These are phyloP conservation scores for Felis catus DNA, from an alignment of 2,113 vertebrate species.

Conservation along the genomic window F.catus_Fca126_mat1.0 CM031420.1:124856001-124856500, in stretches of 20 bases:
- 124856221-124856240: neutral
- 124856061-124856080: neutral
- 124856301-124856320: neutral
- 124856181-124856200: neutral
- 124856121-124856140: neutral
- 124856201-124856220: neutral
- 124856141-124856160: neutral
- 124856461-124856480: neutral
- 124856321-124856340: neutral
- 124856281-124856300: neutral
- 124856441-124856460: neutral
- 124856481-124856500: neutral
- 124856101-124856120: neutral
- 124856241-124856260: neutral
- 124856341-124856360: neutral
- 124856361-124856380: neutral
- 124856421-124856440: neutral
- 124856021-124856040: neutral
- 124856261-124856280: neutral
- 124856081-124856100: neutral
- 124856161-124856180: neutral
- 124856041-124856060: neutral
- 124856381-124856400: neutral
- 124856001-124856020: neutral
- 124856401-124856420: neutral